Evolutionary conservation across 37 sponge, comb jelly and placozoan genomes (phyloP), one percentile per base, ranked within the genome.

Genomic region (Haliclona indistincta): DNA sequence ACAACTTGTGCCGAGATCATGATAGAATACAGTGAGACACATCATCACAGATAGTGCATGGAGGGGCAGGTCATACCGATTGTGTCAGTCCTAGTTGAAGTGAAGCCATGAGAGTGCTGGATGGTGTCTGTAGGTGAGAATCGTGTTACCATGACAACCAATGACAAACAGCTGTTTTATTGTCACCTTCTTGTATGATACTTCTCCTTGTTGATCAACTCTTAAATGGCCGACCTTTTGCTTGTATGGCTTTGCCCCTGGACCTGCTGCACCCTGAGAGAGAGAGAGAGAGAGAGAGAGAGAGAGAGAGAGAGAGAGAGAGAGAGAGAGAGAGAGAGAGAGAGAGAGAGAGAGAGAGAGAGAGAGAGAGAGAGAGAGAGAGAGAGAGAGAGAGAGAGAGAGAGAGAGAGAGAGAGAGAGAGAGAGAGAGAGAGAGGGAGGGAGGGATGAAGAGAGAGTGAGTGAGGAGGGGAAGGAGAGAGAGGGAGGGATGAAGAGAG

Each of bases 81-180:
- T 88, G 89, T 20, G 82, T 82, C 29, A 95, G 77, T 29, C 96
- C 96, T 0, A 95, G 79, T 58, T 95, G 96, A 33, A 95, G 67
- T 5, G 94, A 84, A 38, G 77, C 83, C 86, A 88, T 88, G 53
- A 86, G 68, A 64, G 68, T 84, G 42, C 84, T 88, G 25, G 89
- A 88, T 13, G 89, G 84, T 26, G 80, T 95, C 96, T 85, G 76
- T 40, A 23, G 10, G 10, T 35, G 37, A 43, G 43, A 45, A 20
- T 41, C 19, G 38, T 72, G 26, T n/a, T 26, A 22, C 26, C 47
- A 22, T 39, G 25, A 47, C 26, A 6, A 30, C 5, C 36, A 60
- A 3, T 42, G 30, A 40, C 61, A 41, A 35, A 72, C 1, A 43
- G 36, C 23, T 32, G 41, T 22, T 6, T 19, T 26, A 15, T 23